Conservation (phyloP, 2,797 vertebrate genomes). For the Adelosebastes latens region DNA sequence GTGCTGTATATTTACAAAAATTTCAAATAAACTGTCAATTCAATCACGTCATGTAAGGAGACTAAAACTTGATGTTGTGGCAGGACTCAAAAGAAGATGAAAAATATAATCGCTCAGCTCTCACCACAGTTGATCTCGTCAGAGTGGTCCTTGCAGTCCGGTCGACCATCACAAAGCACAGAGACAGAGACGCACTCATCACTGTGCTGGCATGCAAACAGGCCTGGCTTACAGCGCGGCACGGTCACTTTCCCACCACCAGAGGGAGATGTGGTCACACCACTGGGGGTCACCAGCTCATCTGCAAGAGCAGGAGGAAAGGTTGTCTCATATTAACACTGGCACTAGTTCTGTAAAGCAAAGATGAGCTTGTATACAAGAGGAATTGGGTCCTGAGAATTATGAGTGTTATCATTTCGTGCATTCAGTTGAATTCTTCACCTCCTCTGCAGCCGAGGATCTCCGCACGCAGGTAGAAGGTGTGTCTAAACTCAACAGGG, state of each 20-base stretch:
- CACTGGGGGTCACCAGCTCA: conserved; percentile 75
- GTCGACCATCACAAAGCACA: conserved; percentile 83
- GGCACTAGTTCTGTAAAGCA: background rate
- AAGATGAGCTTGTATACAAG: background rate
- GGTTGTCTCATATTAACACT: background rate
- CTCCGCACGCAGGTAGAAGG: conserved; percentile 85
- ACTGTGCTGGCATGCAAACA: conserved; percentile 74
- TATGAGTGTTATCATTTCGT: background rate
- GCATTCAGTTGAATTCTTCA: conserved; percentile 25
- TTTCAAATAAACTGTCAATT: background rate
- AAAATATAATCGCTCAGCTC: background rate
- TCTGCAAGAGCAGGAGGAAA: conserved; percentile 53
- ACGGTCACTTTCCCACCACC: conserved; percentile 52
- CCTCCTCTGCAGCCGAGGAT: conserved; percentile 85
- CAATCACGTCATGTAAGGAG: background rate
- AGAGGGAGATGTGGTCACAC: conserved; percentile 54
- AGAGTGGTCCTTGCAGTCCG: conserved; percentile 84
- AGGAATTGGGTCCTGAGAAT: background rate
- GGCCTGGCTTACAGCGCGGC: conserved; percentile 69
- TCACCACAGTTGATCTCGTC: conserved; percentile 85
- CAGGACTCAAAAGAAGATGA: background rate
- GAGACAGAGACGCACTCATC: conserved; percentile 78
- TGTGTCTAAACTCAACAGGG: conserved; percentile 82
- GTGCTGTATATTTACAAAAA: background rate
- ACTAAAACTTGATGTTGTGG: background rate